Conservation (phyloP, 2,797 vertebrate genomes). For the Cynopterus sphinx region DNA sequence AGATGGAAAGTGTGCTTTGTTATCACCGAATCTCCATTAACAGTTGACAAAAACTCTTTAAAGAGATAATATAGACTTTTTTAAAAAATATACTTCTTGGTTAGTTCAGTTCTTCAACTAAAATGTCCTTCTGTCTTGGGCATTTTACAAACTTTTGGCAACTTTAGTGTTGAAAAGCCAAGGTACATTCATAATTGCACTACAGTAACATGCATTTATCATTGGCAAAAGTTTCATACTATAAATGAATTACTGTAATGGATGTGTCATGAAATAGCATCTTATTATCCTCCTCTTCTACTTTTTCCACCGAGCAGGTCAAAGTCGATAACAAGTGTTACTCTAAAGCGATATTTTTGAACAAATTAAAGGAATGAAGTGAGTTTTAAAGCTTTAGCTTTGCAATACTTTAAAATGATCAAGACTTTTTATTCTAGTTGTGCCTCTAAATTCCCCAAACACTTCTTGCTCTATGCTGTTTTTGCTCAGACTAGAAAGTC, state of each 20-base stretch:
- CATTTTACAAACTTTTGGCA: constrained; percentile 80
- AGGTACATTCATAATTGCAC: constrained; percentile 82
- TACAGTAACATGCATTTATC: constrained; percentile 80
- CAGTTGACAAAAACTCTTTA: constrained; percentile 60
- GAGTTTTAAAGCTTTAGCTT: constrained; percentile 62
- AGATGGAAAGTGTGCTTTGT: neutral
- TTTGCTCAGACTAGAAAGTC: neutral
- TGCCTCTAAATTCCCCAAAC: constrained; percentile 9
- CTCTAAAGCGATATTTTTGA: constrained; percentile 70
- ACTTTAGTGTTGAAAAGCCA: constrained; percentile 81
- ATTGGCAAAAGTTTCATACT: constrained; percentile 74
- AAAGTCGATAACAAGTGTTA: constrained; percentile 74
- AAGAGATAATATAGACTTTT: constrained; percentile 44
- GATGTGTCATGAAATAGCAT: constrained; percentile 81
- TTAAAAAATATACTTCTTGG: constrained; percentile 61
- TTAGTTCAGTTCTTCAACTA: constrained; percentile 69
- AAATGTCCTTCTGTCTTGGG: constrained; percentile 55
- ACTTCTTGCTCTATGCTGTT: neutral
- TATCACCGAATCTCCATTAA: constrained; percentile 49
- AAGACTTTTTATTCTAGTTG: neutral
- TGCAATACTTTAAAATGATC: constrained; percentile 70
- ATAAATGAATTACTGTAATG: constrained; percentile 84
- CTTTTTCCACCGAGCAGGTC: constrained; percentile 80
- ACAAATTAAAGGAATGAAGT: constrained; percentile 78
- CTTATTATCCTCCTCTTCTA: constrained; percentile 81